Evolutionary conservation across 2,797 vertebrate genomes (phyloP), one percentile per base, ranked within the genome.

Genomic region (Trematomus bernacchii): DNA sequence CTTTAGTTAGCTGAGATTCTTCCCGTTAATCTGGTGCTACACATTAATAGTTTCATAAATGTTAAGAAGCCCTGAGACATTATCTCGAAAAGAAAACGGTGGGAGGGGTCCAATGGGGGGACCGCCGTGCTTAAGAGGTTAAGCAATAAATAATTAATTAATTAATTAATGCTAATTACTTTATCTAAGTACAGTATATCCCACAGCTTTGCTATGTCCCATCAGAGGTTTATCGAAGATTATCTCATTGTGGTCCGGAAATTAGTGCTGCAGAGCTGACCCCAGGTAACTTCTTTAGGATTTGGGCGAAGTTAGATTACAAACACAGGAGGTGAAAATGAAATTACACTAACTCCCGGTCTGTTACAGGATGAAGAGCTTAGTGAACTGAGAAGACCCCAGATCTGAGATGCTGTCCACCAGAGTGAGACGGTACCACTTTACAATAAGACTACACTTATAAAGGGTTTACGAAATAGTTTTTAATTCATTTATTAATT

Each of bases 341-440:
- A 44, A 46, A 62, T 33, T 70, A 23, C 19, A 19, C 73, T 23
- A 71, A 46, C 51, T 65, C 11, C 50, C 62, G 19, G 42, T 57
- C 19, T 71, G 60, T 59, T 61, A 71, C 14, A 48, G 76, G 71
- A 79, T 76, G 60, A 77, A 72, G 55, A 72, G 52, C 73, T 85
- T 51, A 47, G 59, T 73, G 62, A 73, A 68, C 48, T 54, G 50
- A 46, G 11, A 54, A 7, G 23, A 77, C 37, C 46, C 63, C 19
- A 27, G 46, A 18, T 10, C 13, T 42, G 15, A 60, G 14, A 58
- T 59, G 5, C 14, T 46, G 48, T 53, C 46, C 53, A 37, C 43
- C n/a, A 47, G 12, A 27, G n/a, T 23, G 44, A 50, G 37, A 8
- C n/a, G n/a, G n/a, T n/a, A n/a, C n/a, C n/a, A n/a, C n/a, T n/a